Conservation (phyloP, 2,113 vertebrate genomes). For the Bombycilla garrulus region DNA sequence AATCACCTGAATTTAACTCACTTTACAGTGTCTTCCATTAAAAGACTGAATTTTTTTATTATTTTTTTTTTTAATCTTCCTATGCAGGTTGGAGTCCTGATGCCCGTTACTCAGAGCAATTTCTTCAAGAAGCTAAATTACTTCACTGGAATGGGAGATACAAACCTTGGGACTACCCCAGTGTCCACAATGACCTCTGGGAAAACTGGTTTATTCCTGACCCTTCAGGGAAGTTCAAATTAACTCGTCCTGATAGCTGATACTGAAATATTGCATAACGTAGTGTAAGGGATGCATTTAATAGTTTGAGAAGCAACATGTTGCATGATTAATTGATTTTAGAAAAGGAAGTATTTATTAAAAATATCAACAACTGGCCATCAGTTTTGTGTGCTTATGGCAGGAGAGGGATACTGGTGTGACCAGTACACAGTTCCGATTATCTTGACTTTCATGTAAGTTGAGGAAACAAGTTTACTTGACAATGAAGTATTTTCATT, state of each 20-base stretch:
- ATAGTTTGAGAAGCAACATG: background rate
- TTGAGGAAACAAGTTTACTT: background rate
- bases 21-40: background rate
- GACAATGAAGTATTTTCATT: background rate
- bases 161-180: constrained; percentile 91
- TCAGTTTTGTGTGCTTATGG: background rate
- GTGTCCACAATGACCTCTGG: constrained; percentile 88
- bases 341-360: background rate
- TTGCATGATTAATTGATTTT: background rate
- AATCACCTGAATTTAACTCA: background rate
- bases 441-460: background rate
- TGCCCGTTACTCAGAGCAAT: constrained; percentile 79
- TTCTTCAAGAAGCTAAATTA: constrained; percentile 86
- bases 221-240: constrained; percentile 84
- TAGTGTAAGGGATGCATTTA: background rate
- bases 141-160: constrained; percentile 96
- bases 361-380: background rate
- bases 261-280: background rate
- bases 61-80: background rate
- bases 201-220: constrained; percentile 96
- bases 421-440: background rate
- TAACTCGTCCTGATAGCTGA: constrained; percentile 76
- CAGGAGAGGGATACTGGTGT: background rate
- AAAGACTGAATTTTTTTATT: background rate
- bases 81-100: constrained; percentile 90